These are phyloP conservation scores for Characodon lateralis DNA, from an alignment of 2,797 vertebrate genomes.

Conservation along the genomic window DNA sequence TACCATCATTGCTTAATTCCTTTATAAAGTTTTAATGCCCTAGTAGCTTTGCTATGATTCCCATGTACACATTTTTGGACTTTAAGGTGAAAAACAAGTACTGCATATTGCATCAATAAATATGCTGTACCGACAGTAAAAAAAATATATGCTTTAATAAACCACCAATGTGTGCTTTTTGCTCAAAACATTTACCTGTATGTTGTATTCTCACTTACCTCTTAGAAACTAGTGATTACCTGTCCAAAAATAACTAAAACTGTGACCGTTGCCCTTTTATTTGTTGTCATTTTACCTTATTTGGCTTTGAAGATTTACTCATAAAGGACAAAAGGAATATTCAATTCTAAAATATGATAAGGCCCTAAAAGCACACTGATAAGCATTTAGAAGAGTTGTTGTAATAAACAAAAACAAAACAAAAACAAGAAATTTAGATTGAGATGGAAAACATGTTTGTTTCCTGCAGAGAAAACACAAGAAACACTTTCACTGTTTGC, in stretches of 20 bases:
- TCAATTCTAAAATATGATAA: slow-evolving; percentile 24
- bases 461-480: slow-evolving; percentile 40
- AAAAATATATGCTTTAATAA: not conserved
- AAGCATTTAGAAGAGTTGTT: slow-evolving; percentile 56
- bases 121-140: not conserved
- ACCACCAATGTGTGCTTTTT: too few species aligned
- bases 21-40: not conserved
- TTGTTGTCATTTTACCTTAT: not conserved
- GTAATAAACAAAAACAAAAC: slow-evolving; percentile 37
- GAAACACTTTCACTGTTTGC: slow-evolving; percentile 52
- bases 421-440: slow-evolving; percentile 54
- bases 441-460: slow-evolving; percentile 47
- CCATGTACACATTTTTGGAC: slow-evolving; percentile 8
- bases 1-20: not conserved
- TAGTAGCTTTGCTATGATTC: slow-evolving; percentile 27
- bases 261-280: not conserved
- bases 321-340: not conserved
- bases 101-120: not conserved
- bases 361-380: slow-evolving; percentile 55
- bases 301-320: not conserved
- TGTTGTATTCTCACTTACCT: not conserved
- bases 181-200: not conserved
- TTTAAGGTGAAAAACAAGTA: slow-evolving; percentile 1
- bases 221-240: not conserved
- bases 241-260: not conserved